Conservation (phyloP, 2,113 vertebrate genomes). For the Prolemur simus region DNA sequence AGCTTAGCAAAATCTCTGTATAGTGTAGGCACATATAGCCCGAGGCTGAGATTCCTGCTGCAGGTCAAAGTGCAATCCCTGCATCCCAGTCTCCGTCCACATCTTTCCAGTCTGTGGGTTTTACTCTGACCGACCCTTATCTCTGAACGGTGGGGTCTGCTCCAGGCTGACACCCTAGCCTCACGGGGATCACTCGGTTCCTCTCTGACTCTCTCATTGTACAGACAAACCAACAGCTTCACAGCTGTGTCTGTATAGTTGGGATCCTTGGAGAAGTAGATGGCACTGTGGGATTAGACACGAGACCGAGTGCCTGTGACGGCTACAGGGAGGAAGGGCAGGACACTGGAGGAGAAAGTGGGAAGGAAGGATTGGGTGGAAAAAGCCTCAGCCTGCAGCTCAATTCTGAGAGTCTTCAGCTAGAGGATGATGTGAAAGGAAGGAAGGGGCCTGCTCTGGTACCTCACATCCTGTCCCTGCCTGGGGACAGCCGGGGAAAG, state of each 20-base stretch:
- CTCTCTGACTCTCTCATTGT: not conserved
- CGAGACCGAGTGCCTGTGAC: accelerated
- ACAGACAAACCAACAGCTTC: not conserved
- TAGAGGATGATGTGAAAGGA: not conserved
- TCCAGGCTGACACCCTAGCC: not conserved
- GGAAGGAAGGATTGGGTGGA: not conserved
- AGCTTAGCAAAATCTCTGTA: not conserved
- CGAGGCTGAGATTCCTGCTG: not conserved
- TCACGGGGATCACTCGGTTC: not conserved
- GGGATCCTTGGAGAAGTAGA: not conserved
- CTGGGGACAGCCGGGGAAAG: not conserved
- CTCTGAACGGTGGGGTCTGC: not conserved
- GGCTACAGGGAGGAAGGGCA: not conserved
- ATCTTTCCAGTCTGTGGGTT: not conserved
- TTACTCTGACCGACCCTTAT: not conserved
- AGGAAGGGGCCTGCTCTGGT: not conserved
- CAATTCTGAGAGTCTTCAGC: not conserved
- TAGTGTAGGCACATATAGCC: no score
- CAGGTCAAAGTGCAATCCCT: not conserved
- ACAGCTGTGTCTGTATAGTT: not conserved
- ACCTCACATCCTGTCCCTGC: no score
- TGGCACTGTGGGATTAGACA: not conserved
- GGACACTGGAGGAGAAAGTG: accelerated
- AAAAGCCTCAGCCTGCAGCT: not conserved
- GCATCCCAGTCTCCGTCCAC: not conserved